Base-by-base conservation (phyloP, 2,113 vertebrate genomes). In the Gasterosteus aculeatus region DNA sequence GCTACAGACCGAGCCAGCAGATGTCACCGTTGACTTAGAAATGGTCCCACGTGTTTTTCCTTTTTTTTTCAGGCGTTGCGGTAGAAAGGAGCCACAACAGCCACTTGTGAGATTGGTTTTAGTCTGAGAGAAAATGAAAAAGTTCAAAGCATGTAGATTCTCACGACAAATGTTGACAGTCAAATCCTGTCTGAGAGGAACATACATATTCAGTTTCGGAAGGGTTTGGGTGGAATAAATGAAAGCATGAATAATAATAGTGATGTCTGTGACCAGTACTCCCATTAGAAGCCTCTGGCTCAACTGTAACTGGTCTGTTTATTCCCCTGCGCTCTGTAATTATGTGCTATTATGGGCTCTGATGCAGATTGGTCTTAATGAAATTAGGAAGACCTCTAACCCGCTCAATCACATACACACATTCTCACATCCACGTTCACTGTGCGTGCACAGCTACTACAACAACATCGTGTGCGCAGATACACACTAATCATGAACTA, bases 21-120 rank as follows among this genome's bases (percentile, higher is more conserved):
- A 85, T 84, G 91, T 79, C 87, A 11, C 58, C 72, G 41, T 85
- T 85, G 59, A 38, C 39, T 46, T 56, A 71, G 31, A 69, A 66
- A 78, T 11, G 70, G 53, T 22, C 15, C 59, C 6, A 47, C 14
- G 35, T 16, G 3, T 11, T 12, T 16, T 9, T 3, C 16, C 2
- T 44, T 38, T 22, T 2, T 14, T 49, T 38, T n/a, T 11, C 3
- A 8, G 10, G 31, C 2, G 4, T 59, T 49, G 16, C 38, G 31
- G n/a, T 39, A 35, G 56, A 14, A 46, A 77, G 19, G 19, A 51
- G n/a, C 10, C 29, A 70, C 16, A 26, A 60, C 39, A 60, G 15
- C 57, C 3, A 58, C 15, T 47, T 39, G 1, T 0, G 29, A n/a
- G 7, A 38, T 33, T 26, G 12, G 26, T 31, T 19, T 33, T 22